These are phyloP conservation scores for Mareca penelope DNA, from an alignment of 2,797 vertebrate species.

Conservation along the genomic window DNA sequence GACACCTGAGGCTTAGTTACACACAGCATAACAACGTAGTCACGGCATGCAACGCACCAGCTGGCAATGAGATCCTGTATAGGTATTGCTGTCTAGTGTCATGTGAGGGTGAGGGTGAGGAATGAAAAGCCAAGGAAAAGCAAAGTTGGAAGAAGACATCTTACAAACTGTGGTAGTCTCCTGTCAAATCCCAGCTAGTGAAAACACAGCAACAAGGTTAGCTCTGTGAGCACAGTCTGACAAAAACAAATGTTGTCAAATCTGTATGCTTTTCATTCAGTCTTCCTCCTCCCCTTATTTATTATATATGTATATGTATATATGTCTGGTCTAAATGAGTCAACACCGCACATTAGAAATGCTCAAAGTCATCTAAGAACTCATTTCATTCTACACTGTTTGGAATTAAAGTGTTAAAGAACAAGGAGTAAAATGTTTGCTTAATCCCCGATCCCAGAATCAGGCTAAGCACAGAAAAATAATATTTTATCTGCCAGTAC, in stretches of 20 bases:
- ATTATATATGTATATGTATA: not conserved
- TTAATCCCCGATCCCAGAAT: not conserved
- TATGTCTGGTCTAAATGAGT: not conserved
- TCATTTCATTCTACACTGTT: not conserved
- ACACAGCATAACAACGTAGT: not conserved
- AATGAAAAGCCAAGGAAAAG: not conserved
- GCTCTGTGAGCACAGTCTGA: not conserved
- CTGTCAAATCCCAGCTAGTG: not conserved
- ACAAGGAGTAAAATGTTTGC: not conserved
- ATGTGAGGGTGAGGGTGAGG: not conserved
- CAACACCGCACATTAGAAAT: not conserved
- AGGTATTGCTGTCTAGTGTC: not conserved
- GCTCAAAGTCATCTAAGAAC: not conserved
- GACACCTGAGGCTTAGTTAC: not conserved
- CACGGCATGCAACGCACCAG: not conserved
- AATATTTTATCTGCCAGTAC: not conserved
- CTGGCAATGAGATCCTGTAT: not conserved
- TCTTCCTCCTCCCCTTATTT: not conserved
- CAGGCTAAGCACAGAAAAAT: not conserved
- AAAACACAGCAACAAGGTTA: not conserved
- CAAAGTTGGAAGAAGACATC: rapidly evolving
- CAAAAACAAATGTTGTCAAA: not conserved
- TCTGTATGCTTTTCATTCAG: not conserved
- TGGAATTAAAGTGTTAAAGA: not conserved
- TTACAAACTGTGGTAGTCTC: not conserved